Base-by-base conservation (phyloP, 37 sponge, comb jelly and placozoan species). In the Halichondria panicea region DNA sequence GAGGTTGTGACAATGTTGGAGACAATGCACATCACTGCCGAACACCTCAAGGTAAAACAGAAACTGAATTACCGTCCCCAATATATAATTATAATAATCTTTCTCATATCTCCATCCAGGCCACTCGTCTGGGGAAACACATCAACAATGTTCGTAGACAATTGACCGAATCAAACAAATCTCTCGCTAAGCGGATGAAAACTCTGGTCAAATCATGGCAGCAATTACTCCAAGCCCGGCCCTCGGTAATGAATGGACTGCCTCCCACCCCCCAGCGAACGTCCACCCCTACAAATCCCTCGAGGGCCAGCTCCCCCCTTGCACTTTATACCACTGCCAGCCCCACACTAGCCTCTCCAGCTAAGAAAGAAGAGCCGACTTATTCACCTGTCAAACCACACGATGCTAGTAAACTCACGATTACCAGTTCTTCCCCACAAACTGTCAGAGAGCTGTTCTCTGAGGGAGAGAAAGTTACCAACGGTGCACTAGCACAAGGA, bases 151-250 rank as follows among this genome's bases (percentile, higher is more conserved):
- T 87, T 9, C 61, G 94, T 18, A 68, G 74, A 27, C 66, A 82
- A 45, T 50, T 84, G 8, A 43, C 44, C 5, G 87, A 82, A 15
- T 24, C 19, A 11, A 50, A 78, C 41, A 80, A 68, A 35, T 33
- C 35, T 4, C 73, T 94, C 3, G 84, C 88, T 1, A 76, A 82
- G 70, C 72, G 88, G 36, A 36, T 89, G 43, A 94, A 87, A 77
- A 78, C 78, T 19, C 81, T 94, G 15, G 70, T 94, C 7, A 85
- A 86, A 35, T 59, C 59, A 61, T 94, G 94, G 94, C 89, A 86
- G 70, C 76, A 60, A 3, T 63, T 90, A 1, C 41, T 79, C 9
- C 78, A 77, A 5, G 67, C 37, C 18, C 0, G 38, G 53, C n/a
- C n/a, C n/a, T n/a, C n/a, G n/a, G n/a, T n/a, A n/a, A n/a, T n/a